Percentiles rank a stretch among this genome's conserved stretches.
phyloP scores from a whole-genome alignment of 2,888 invertebrate genomes.

The Norana najaformis region DNA sequence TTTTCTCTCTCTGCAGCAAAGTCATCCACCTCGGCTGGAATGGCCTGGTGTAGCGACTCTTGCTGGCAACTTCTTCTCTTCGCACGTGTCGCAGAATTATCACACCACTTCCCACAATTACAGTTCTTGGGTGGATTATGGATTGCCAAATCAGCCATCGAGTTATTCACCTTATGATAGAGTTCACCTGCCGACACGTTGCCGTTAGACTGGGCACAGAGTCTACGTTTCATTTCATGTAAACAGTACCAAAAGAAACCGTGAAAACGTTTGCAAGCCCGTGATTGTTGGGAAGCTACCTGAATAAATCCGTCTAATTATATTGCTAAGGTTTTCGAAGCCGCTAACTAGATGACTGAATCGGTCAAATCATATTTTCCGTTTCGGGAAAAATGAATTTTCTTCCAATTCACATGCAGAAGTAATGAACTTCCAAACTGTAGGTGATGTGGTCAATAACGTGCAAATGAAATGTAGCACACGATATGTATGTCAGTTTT shows the following conservation, averaged over 20 bases:
- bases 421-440: background rate
- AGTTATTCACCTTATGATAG: background rate
- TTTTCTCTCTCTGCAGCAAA: conserved; percentile 7
- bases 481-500: background rate
- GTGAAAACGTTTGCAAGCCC: background rate
- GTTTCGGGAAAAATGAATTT: background rate
- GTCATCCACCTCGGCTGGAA: background rate
- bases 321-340: background rate
- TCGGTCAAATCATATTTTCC: background rate
- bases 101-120: background rate
- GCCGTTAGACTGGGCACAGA: background rate
- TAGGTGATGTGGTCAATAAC: too few relatives aligned
- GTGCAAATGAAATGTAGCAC: background rate
- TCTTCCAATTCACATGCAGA: background rate
- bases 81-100: background rate
- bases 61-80: background rate
- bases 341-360: background rate
- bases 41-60: background rate
- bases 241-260: background rate
- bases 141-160: background rate
- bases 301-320: background rate
- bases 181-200: background rate
- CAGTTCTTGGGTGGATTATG: background rate
- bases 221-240: conserved; percentile 1
- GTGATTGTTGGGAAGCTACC: background rate